Percentiles rank a stretch among this genome's conserved stretches.
phyloP scores from a whole-genome alignment of 2,113 vertebrate species.

The Proteles cristata region DNA sequence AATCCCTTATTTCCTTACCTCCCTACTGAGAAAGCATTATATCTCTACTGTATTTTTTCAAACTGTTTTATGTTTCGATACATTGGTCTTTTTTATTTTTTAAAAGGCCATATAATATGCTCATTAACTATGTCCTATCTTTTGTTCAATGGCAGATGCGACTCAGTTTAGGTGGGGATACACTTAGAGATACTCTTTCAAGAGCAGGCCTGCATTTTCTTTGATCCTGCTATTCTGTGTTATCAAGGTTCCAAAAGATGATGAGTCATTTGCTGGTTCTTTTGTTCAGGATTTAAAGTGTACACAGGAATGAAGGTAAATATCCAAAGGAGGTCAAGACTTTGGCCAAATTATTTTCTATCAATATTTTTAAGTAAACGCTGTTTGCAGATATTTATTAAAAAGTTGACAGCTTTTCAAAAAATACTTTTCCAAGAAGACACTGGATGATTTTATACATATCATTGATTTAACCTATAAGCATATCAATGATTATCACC shows the following conservation, averaged over 20 bases:
- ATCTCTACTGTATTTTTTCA: not conserved
- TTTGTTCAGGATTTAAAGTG: not conserved
- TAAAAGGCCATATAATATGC: not conserved
- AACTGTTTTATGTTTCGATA: not conserved
- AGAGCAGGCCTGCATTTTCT: not conserved
- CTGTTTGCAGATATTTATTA: not conserved
- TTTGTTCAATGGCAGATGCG: not conserved
- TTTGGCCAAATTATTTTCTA: not conserved
- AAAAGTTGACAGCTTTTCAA: not conserved
- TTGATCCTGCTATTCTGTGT: not conserved
- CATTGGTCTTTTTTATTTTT: slow-evolving; percentile 11
- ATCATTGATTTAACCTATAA: not conserved
- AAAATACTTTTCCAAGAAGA: not conserved
- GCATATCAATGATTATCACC: not conserved
- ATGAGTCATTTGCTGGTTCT: not conserved
- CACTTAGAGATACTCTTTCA: not conserved
- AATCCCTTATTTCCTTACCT: not conserved
- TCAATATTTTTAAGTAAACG: not conserved
- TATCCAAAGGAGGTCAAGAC: not conserved
- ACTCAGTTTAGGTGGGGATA: not conserved
- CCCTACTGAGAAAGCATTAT: not conserved
- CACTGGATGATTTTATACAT: not conserved
- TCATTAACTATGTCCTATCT: not conserved
- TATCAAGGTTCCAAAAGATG: not conserved
- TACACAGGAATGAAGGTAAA: not conserved